phyloP scores from a whole-genome alignment of 2,113 vertebrate genomes.

The Callocephalon fimbriatum region DNA sequence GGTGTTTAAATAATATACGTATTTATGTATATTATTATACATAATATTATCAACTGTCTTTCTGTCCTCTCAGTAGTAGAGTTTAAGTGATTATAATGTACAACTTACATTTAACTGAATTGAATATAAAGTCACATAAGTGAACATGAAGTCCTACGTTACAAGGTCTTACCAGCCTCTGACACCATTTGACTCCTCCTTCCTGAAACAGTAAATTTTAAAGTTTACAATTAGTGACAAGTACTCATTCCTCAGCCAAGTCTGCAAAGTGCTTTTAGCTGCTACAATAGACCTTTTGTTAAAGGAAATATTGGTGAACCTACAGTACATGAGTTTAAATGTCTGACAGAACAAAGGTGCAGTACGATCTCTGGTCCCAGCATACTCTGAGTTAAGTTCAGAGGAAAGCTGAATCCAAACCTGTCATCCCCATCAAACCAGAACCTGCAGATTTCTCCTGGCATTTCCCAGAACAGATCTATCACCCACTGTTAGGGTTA shows the following conservation, averaged over 20 bases:
- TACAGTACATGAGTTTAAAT: neutral
- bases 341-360: neutral
- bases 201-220: neutral
- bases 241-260: accelerated
- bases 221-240: neutral
- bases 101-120: neutral
- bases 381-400: neutral
- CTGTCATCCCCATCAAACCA: neutral
- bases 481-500: accelerated
- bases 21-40: neutral
- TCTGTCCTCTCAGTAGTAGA: neutral
- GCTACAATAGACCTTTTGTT: neutral
- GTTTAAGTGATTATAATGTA: neutral
- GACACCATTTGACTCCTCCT: neutral
- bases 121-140: neutral
- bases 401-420: neutral
- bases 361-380: neutral
- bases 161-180: neutral
- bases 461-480: neutral
- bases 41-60: neutral
- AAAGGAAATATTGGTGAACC: neutral
- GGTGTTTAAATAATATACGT: neutral
- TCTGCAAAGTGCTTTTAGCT: neutral
- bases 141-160: neutral
- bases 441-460: neutral